Evolutionary conservation across 2,888 invertebrate species (phyloP), one percentile per base, ranked within the genome.

Genomic region (Acanthopleura granulata): DNA sequence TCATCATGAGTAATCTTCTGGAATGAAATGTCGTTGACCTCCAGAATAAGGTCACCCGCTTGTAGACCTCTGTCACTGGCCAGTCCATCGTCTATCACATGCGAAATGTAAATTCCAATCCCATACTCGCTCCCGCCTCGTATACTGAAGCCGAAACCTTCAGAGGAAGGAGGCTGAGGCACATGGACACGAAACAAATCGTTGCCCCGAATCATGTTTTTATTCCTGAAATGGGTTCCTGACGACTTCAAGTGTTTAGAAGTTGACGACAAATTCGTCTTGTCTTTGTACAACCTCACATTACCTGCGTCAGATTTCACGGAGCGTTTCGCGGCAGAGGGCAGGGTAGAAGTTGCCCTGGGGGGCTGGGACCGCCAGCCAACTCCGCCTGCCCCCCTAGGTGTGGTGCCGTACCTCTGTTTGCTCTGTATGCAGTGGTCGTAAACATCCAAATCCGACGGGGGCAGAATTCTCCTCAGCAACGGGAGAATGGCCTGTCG

Each of bases 41-140:
- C 96, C 82, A 97, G 92, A 84, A 98, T 96, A 92, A 97, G 96
- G 91, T 98, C 97, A 25, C 98, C 98, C 9, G 84, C 80, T 16
- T 76, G 72, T 11, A 89, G 93, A 73, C 97, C 97, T 77, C 95
- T 94, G 88, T 95, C 93, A 90, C 97, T 96, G 1, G 97, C 97
- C 0, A 96, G 95, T 73, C 97, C 97, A 83, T 96, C 96, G 89
- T 95, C 95, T 91, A 97, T 97, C 75, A 98, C 96, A 70, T 97
- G 97, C 0, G 97, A 97, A 87, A 98, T 95, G 92, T 97, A 98
- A 89, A 98, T 96, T 50, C 97, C 98, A 80, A 97, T 93, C 87
- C 96, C 97, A 91, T 97, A 97, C 91, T 98, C 97, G 74, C 96
- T 93, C 22, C 97, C 97, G 51, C 97, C 97, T 78, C 97, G 93